Evolutionary conservation across 1,140 invertebrate species (phyloP).

Genomic region (Scaptodrosophila lebanonensis): DNA sequence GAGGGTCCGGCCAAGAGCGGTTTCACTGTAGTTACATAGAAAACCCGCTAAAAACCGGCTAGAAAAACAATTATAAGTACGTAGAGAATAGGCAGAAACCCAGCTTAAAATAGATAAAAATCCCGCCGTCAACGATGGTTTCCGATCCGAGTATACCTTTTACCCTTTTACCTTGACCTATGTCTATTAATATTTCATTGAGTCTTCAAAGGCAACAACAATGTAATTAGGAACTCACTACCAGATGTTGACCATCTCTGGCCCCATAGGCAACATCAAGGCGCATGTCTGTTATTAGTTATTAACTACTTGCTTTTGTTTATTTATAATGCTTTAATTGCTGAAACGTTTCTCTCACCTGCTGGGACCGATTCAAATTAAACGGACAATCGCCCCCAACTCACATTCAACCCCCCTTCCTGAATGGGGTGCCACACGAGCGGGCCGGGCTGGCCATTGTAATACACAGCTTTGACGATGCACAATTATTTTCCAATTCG

Average conservation of each 20-base stretch:
- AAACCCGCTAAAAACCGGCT: too few relatives aligned
- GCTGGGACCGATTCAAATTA: conserved; percentile 6
- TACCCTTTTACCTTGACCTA: conserved; percentile 32
- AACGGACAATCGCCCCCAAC: conserved; percentile 14
- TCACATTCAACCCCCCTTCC: background rate
- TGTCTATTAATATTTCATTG: conserved; percentile 55
- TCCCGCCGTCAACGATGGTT: too few relatives aligned
- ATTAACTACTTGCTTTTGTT: conserved; percentile 73
- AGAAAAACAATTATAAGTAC: too few relatives aligned
- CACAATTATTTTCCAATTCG: conserved; percentile 75
- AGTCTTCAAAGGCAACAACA: conserved; percentile 25
- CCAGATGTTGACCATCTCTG: conserved; percentile 2
- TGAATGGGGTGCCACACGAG: background rate
- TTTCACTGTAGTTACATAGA: too few relatives aligned
- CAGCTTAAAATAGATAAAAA: too few relatives aligned
- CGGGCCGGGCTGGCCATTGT: conserved; percentile 41
- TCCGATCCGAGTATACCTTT: conserved; percentile 28
- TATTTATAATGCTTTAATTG: conserved; percentile 73
- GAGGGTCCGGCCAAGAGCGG: too few relatives aligned
- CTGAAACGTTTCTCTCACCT: conserved; percentile 49
- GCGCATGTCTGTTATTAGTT: conserved; percentile 63
- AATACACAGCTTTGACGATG: conserved; percentile 69
- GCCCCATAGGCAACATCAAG: background rate
- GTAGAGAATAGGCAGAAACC: too few relatives aligned
- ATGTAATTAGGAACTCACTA: conserved; percentile 19